Conservation (phyloP, 1,140 invertebrate species). For the Pollicipes pollicipes region DNA sequence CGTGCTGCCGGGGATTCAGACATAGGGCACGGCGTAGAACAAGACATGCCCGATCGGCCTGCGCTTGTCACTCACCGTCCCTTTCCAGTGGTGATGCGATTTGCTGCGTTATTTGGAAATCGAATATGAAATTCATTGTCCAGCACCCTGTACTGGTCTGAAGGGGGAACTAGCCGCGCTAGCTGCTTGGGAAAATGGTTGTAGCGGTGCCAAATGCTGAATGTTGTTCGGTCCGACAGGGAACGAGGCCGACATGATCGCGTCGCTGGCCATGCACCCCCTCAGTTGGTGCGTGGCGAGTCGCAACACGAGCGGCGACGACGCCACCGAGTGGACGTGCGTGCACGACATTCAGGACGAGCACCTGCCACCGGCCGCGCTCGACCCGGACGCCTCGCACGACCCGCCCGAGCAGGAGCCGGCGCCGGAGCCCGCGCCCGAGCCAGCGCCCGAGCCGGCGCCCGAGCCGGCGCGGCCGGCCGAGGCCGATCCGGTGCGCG, state of each 20-base stretch:
- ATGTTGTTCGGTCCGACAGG: too few relatives aligned
- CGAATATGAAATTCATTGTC: too few relatives aligned
- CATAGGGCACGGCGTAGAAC: too few relatives aligned
- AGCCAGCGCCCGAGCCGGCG: not conserved
- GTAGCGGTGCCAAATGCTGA: too few relatives aligned
- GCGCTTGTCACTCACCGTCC: too few relatives aligned
- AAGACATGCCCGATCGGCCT: too few relatives aligned
- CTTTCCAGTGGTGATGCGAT: too few relatives aligned
- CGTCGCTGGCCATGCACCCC: constrained; percentile 76
- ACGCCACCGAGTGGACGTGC: constrained; percentile 63
- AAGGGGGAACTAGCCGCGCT: too few relatives aligned
- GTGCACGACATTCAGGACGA: constrained; percentile 77
- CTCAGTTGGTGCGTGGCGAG: constrained; percentile 75
- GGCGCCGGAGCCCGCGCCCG: not conserved
- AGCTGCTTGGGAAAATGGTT: too few relatives aligned
- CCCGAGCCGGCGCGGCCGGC: not conserved
- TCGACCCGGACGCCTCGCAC: constrained; percentile 9
- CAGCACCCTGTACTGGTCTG: too few relatives aligned
- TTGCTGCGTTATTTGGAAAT: too few relatives aligned
- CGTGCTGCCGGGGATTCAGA: too few relatives aligned
- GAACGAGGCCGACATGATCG: constrained; percentile 75
- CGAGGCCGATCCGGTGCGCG: not conserved
- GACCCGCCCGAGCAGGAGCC: not conserved
- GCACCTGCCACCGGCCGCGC: constrained; percentile 20
- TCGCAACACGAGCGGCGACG: constrained; percentile 65